phyloP scores from a whole-genome alignment of 2,113 vertebrate genomes.

The Zosterops borbonicus region DNA sequence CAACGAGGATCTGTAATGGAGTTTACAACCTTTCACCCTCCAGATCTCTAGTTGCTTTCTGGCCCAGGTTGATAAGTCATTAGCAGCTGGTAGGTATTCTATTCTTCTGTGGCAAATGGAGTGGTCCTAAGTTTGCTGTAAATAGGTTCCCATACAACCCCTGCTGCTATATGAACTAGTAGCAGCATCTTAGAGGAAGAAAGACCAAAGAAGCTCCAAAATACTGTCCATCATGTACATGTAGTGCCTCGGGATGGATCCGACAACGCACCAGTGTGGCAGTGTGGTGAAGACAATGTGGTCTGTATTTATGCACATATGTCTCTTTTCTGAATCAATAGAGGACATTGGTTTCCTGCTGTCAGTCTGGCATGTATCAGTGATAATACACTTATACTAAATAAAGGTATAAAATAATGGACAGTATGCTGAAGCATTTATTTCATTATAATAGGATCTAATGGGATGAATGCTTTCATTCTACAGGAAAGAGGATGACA shows the following conservation, averaged over 20 bases:
- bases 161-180: neutral
- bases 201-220: neutral
- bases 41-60: neutral
- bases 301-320: neutral
- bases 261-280: neutral
- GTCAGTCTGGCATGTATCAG: slow-evolving; percentile 6
- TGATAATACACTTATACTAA: slow-evolving; percentile 40
- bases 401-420: slow-evolving; percentile 26
- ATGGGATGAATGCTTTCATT: slow-evolving; percentile 19
- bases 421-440: neutral
- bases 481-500: slow-evolving; percentile 49
- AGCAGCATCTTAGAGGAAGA: neutral
- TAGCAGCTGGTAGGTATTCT: neutral
- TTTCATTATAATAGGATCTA: slow-evolving; percentile 30
- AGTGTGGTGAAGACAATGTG: neutral
- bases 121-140: neutral
- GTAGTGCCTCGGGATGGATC: fast-evolving
- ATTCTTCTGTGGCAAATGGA: neutral
- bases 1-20: neutral
- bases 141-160: neutral
- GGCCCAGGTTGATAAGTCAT: neutral
- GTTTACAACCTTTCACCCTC: slow-evolving; percentile 8
- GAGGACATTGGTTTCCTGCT: slow-evolving; percentile 1
- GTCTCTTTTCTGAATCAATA: neutral
- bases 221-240: neutral